These are phyloP conservation scores for Cygnus buccinator DNA, from an alignment of 2,113 vertebrate genomes.

Conservation along the genomic window DNA sequence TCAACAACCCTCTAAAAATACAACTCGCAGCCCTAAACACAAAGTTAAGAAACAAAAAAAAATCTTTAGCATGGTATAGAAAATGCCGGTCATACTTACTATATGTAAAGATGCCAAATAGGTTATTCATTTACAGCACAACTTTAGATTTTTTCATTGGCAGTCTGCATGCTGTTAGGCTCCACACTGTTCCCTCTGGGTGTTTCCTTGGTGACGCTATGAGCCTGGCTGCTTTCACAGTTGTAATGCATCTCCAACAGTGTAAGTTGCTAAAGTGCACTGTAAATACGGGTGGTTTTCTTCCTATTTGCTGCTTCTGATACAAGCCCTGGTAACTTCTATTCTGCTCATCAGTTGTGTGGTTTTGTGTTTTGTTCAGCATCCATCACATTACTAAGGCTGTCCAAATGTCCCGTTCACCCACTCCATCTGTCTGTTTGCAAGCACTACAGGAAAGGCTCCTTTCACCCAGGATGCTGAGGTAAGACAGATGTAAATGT, in stretches of 20 bases:
- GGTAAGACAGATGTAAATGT: neutral
- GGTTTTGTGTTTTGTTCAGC: neutral
- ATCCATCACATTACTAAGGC: neutral
- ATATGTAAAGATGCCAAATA: neutral
- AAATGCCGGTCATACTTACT: neutral
- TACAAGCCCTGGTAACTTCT: neutral
- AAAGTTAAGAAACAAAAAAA: neutral
- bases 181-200: neutral
- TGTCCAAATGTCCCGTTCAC: neutral
- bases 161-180: neutral
- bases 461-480: neutral
- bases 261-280: conserved; percentile 72
- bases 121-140: neutral
- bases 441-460: neutral
- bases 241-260: conserved; percentile 59
- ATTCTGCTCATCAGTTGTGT: neutral
- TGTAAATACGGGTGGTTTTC: conserved; percentile 43
- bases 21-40: neutral
- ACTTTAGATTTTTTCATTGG: neutral
- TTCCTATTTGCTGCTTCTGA: neutral
- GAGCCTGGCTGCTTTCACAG: conserved; percentile 34
- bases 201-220: neutral
- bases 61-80: neutral
- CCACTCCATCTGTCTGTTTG: neutral
- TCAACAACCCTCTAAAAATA: neutral